Evolutionary conservation across 2,113 vertebrate species (phyloP).

Genomic region (Equus przewalskii): DNA sequence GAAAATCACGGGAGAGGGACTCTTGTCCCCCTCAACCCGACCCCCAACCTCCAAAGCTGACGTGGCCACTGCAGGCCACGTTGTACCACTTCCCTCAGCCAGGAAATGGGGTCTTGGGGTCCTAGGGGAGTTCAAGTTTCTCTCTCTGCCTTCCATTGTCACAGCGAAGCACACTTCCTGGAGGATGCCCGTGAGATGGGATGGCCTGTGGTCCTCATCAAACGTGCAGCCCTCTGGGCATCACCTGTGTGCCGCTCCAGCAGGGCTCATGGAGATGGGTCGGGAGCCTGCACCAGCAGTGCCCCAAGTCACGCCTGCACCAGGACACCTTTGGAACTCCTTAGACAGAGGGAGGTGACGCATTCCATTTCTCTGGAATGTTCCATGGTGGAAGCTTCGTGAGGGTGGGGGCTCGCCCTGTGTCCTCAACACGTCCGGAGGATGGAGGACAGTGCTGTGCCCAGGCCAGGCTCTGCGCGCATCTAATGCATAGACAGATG

Average conservation of each 20-base stretch:
- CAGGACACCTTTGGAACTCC: too few species aligned
- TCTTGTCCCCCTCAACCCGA: rapidly evolving
- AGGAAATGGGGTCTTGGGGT: neutral
- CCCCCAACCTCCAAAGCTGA: neutral
- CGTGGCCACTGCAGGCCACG: rapidly evolving
- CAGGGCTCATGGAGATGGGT: too few species aligned
- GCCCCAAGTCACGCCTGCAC: rapidly evolving
- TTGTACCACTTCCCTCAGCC: too few species aligned
- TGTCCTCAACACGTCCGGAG: rapidly evolving
- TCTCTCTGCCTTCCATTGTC: neutral
- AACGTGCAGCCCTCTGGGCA: neutral
- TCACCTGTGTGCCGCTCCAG: rapidly evolving
- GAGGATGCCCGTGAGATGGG: rapidly evolving
- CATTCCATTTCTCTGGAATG: neutral
- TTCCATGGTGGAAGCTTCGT: rapidly evolving
- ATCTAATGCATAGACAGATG: rapidly evolving
- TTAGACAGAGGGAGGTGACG: neutral
- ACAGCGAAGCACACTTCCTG: rapidly evolving
- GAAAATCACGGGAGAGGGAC: neutral
- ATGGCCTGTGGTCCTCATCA: neutral
- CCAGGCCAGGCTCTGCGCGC: neutral
- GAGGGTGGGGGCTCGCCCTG: rapidly evolving
- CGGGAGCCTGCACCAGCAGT: neutral
- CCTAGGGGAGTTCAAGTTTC: neutral
- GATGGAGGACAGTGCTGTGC: rapidly evolving